Conservation (phyloP, 2,888 invertebrate genomes). For the Unio delphinus region DNA sequence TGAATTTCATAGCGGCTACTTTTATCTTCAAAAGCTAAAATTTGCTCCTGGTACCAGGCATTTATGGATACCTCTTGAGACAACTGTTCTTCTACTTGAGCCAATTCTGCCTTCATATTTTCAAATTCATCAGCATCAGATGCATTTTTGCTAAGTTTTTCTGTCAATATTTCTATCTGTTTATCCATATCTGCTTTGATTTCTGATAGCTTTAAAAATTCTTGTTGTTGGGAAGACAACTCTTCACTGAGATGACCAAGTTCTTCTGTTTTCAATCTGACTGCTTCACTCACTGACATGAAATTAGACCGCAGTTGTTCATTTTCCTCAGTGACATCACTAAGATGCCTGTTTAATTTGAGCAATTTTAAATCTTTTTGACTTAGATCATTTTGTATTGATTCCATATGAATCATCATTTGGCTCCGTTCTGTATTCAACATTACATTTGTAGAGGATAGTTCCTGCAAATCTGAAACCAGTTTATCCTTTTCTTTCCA, state of each 20-base stretch:
- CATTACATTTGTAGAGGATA: not conserved
- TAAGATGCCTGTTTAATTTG: slow-evolving; percentile 6
- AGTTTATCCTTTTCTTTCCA: slow-evolving; percentile 11
- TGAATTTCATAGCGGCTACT: not conserved
- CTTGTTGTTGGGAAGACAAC: too few relatives aligned
- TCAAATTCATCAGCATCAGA: slow-evolving; percentile 8
- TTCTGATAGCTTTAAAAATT: too few relatives aligned
- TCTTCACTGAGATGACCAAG: too few relatives aligned
- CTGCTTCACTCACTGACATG: too few relatives aligned
- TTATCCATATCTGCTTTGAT: slow-evolving; percentile 14
- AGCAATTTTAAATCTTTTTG: slow-evolving; percentile 1
- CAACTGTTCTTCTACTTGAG: not conserved
- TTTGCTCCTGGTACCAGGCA: not conserved
- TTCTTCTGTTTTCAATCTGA: too few relatives aligned
- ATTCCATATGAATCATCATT: slow-evolving; percentile 3
- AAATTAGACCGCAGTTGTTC: slow-evolving; percentile 6
- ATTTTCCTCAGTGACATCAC: slow-evolving; percentile 18
- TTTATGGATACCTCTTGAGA: not conserved
- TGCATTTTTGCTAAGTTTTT: slow-evolving; percentile 18
- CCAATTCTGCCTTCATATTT: not conserved
- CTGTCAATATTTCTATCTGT: slow-evolving; percentile 13
- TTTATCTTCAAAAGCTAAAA: not conserved
- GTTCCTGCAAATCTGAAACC: not conserved
- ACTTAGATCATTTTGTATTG: slow-evolving; percentile 1
- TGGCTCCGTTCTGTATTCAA: slow-evolving; percentile 1